A percentile compares a stretch with the other conserved stretches of the same genome.
Conservation (phyloP, 2,888 invertebrate genomes). For the Heliconius charithonia region DNA sequence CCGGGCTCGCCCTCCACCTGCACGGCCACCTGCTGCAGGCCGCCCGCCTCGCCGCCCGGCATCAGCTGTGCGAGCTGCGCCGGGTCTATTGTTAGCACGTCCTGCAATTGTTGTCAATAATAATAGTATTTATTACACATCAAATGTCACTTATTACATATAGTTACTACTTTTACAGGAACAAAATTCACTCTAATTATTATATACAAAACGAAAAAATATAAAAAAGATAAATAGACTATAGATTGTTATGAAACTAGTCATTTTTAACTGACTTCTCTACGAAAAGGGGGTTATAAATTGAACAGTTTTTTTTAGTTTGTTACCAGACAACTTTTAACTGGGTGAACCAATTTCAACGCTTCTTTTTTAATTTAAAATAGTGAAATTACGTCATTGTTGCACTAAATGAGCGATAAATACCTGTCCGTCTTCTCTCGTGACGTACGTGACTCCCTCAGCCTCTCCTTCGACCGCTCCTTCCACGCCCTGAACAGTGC, state of each 20-base stretch:
- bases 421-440: constrained; percentile 78
- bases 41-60: constrained; percentile 81
- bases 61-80: constrained; percentile 82
- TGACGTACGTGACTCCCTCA: constrained; percentile 85
- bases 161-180: too few relatives aligned
- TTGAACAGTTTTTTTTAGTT: too few relatives aligned
- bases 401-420: not conserved
- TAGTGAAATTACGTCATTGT: too few relatives aligned
- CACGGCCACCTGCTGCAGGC: constrained; percentile 81
- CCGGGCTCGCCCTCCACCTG: constrained; percentile 82
- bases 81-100: constrained; percentile 83
- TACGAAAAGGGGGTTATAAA: too few relatives aligned
- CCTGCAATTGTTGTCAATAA: constrained; percentile 52
- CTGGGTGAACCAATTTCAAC: too few relatives aligned
- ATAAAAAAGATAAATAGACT: too few relatives aligned
- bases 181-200: too few relatives aligned
- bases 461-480: constrained; percentile 87
- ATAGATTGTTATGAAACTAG: too few relatives aligned
- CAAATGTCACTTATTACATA: not conserved
- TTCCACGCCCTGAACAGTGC: constrained; percentile 85
- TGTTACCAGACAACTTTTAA: too few relatives aligned
- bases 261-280: too few relatives aligned
- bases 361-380: too few relatives aligned
- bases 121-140: not conserved
- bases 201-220: too few relatives aligned